Conservation (phyloP, 2,797 vertebrate genomes). For the Propithecus deckenii region DNA sequence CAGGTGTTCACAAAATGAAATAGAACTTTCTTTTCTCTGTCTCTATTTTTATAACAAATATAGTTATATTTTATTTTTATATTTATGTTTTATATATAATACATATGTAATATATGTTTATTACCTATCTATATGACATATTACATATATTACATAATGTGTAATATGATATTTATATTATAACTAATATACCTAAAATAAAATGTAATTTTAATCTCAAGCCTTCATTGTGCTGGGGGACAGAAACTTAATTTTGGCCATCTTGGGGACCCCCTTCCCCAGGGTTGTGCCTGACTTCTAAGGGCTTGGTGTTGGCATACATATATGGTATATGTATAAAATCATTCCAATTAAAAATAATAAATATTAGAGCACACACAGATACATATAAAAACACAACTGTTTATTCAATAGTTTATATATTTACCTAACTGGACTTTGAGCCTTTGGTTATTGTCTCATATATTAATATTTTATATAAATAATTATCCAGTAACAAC, state of each 20-base stretch:
- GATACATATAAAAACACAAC: background rate
- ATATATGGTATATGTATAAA: background rate
- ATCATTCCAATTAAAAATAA: background rate
- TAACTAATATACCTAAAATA: background rate
- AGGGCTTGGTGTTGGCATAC: background rate
- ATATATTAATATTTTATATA: background rate
- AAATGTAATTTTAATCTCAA: background rate
- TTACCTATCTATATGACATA: background rate
- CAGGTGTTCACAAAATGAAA: background rate
- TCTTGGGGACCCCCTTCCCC: background rate
- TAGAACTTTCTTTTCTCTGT: background rate
- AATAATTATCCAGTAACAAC: background rate
- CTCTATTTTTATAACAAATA: background rate
- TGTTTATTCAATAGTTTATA: background rate
- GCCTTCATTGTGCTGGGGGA: background rate
- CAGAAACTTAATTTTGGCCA: background rate
- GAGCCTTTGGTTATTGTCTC: background rate
- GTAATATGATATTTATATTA: background rate
- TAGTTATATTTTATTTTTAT: background rate
- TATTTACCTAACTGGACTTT: background rate
- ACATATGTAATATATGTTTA: background rate
- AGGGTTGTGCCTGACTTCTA: background rate
- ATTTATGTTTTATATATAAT: background rate
- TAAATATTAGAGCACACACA: background rate
- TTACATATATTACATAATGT: background rate